Conservation (phyloP, 1,140 invertebrate species). For the Alviniconcha marisindica region DNA sequence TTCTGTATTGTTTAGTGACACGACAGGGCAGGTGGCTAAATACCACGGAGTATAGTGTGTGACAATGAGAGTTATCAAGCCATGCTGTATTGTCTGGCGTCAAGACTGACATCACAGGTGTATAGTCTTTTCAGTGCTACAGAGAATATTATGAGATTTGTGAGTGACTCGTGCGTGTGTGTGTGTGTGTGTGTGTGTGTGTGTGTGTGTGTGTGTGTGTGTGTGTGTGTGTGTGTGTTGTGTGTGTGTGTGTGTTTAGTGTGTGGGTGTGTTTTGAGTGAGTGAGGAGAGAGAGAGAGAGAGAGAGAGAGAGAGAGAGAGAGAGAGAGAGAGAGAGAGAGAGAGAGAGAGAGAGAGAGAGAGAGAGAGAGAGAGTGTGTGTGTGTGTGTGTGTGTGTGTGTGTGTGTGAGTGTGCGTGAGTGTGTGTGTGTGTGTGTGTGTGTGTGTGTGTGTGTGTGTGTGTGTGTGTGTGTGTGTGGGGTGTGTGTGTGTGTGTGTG, state of each 20-base stretch:
- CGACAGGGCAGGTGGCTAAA: too few relatives aligned
- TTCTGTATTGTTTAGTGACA: too few relatives aligned
- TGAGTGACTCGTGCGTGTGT: too few relatives aligned
- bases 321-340: not conserved
- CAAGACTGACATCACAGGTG: too few relatives aligned
- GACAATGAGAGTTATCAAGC: too few relatives aligned
- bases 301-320: not conserved
- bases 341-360: not conserved
- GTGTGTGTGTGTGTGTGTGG: not conserved
- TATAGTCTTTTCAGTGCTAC: too few relatives aligned
- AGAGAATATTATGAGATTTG: too few relatives aligned
- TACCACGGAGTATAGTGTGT: too few relatives aligned
- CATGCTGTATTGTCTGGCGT: too few relatives aligned
- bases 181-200: too few relatives aligned
- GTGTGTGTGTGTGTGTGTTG: not conserved
- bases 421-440: conserved; percentile 10
- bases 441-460: not conserved
- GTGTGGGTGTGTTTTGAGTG: not conserved
- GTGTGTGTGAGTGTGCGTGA: not conserved
- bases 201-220: too few relatives aligned
- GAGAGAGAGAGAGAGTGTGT: not conserved
- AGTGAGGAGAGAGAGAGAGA: not conserved
- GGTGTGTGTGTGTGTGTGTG: not conserved
- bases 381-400: not conserved
- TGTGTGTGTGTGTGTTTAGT: not conserved